Conservation (phyloP, 1,140 invertebrate genomes). For the Pantala flavescens region DNA sequence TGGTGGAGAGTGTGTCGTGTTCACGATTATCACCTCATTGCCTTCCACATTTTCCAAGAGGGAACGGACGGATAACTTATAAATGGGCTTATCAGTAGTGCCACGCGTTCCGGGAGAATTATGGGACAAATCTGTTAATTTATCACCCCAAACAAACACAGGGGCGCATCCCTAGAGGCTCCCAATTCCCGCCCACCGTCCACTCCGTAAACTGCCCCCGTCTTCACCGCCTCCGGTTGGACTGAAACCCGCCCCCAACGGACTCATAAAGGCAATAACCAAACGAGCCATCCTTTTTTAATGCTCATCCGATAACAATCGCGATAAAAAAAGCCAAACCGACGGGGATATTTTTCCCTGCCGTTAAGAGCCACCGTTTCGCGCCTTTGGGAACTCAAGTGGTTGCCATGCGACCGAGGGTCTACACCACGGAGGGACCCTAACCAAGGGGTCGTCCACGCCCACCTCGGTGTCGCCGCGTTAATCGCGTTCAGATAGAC, state of each 20-base stretch:
- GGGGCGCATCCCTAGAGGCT: neutral
- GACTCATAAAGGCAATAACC: neutral
- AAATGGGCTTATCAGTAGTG: neutral
- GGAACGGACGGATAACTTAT: neutral
- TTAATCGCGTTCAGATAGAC: no score
- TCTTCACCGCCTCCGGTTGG: neutral
- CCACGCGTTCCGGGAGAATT: neutral
- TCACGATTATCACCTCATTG: neutral
- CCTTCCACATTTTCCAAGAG: neutral
- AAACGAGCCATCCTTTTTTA: neutral
- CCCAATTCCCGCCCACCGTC: neutral
- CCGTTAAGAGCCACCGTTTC: no score
- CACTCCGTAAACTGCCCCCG: neutral
- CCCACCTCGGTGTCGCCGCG: no score
- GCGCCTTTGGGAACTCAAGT: no score
- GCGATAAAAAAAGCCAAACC: neutral
- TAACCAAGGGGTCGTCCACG: no score
- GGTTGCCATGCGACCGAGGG: no score
- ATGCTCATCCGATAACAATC: neutral
- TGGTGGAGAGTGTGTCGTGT: neutral
- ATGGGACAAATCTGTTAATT: slow-evolving; percentile 6
- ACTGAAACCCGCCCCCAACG: neutral
- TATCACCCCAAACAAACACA: neutral
- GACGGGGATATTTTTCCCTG: no score
- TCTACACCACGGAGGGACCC: no score